Evolutionary conservation across 2,113 vertebrate species (phyloP).

Genomic region (Mystacornis crossleyi): DNA sequence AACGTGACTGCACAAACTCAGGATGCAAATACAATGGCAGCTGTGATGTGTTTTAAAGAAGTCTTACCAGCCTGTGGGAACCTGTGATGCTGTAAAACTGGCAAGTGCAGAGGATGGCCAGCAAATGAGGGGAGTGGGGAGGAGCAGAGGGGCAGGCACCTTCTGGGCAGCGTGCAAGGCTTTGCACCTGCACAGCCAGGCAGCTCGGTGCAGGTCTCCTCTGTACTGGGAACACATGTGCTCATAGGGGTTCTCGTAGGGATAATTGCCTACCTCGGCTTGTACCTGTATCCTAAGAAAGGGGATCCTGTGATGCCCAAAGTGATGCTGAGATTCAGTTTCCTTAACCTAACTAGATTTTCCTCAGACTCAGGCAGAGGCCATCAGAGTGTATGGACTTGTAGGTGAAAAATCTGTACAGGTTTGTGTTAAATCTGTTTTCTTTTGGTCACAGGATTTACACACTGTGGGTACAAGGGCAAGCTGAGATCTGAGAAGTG

Average conservation of each 20-base stretch:
- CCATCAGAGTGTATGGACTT: not conserved
- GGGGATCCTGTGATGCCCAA: not conserved
- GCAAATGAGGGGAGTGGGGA: not conserved
- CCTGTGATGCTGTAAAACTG: not conserved
- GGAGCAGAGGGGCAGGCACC: fast-evolving
- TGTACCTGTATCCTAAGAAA: not conserved
- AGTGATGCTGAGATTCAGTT: not conserved
- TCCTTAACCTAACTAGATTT: not conserved
- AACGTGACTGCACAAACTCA: not conserved
- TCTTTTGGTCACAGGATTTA: not conserved
- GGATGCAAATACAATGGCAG: not conserved
- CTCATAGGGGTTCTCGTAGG: not conserved
- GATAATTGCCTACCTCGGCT: not conserved
- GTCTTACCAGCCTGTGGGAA: fast-evolving
- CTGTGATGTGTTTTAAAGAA: not conserved
- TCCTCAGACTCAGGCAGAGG: not conserved
- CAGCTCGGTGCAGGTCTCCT: not conserved
- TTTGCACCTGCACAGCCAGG: fast-evolving
- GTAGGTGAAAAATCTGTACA: not conserved
- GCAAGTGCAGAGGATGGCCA: not conserved
- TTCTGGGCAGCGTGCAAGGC: not conserved
- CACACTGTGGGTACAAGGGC: not conserved
- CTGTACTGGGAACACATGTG: fast-evolving
- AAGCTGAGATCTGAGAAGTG: not conserved
- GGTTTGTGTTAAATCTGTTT: not conserved